Percentiles rank a stretch among this genome's conserved stretches.
Evolutionary conservation across 1,140 invertebrate genomes (phyloP).

Genomic region (Centruroides sculpturatus): DNA sequence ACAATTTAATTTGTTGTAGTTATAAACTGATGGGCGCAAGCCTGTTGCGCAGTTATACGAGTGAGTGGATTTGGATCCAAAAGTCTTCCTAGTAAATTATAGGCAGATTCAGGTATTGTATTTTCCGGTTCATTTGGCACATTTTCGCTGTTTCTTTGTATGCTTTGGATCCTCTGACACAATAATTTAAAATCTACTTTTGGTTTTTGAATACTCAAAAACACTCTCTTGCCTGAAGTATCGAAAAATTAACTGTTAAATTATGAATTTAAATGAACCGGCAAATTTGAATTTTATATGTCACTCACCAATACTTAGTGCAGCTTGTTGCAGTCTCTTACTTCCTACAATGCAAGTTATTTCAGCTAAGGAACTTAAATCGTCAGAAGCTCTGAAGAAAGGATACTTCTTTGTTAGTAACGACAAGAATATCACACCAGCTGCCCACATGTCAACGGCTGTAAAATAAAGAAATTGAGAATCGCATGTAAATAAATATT

Average conservation of each 20-base stretch:
- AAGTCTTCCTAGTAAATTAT: slow-evolving; percentile 54
- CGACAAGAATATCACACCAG: slow-evolving; percentile 67
- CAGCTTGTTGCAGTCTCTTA: slow-evolving; percentile 46
- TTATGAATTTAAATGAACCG: slow-evolving; percentile 39
- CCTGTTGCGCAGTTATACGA: slow-evolving; percentile 53
- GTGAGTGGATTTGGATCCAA: slow-evolving; percentile 57
- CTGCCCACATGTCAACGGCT: slow-evolving; percentile 80
- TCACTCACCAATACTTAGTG: slow-evolving; percentile 47
- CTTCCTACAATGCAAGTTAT: slow-evolving; percentile 65
- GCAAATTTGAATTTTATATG: slow-evolving; percentile 19
- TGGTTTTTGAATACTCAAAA: slow-evolving; percentile 20
- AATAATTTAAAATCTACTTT: slow-evolving; percentile 36
- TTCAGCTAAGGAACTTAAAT: slow-evolving; percentile 64
- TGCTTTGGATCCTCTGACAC: slow-evolving; percentile 28
- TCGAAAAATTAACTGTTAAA: too few relatives aligned
- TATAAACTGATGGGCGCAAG: slow-evolving; percentile 54
- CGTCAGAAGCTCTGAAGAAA: slow-evolving; percentile 67
- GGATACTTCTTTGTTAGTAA: slow-evolving; percentile 64
- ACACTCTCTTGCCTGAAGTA: too few relatives aligned
- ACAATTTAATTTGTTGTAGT: too few relatives aligned
- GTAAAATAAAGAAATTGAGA: slow-evolving; percentile 22
- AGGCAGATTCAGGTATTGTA: slow-evolving; percentile 46
- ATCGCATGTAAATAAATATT: too few relatives aligned
- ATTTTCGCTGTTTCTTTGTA: too few relatives aligned
- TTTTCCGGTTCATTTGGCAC: too few relatives aligned